Evolutionary conservation across 2,797 vertebrate genomes (phyloP).

Genomic region (Pipistrellus pygmaeus): DNA sequence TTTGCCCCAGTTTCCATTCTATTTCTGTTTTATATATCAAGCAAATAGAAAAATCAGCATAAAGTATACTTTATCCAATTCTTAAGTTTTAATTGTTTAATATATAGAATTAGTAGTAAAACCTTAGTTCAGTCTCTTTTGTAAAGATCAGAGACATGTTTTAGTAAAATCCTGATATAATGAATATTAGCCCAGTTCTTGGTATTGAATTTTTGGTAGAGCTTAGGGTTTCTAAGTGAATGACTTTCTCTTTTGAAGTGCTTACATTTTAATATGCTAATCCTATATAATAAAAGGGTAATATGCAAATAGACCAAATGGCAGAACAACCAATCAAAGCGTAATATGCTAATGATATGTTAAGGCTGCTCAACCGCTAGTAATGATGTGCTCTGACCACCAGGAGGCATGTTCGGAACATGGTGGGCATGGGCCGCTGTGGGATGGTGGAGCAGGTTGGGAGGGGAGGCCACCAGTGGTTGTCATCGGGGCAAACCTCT

Average conservation of each 20-base stretch:
- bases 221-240: constrained; percentile 76
- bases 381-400: no score
- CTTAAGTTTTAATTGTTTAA: constrained; percentile 87
- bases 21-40: constrained; percentile 78
- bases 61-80: constrained; percentile 84
- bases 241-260: constrained; percentile 63
- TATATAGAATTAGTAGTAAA: constrained; percentile 85
- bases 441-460: no score
- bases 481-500: no score
- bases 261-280: constrained; percentile 45
- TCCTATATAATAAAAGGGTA: no score
- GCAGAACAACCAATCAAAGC: no score
- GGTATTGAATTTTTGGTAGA: constrained; percentile 74
- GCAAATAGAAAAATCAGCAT: constrained; percentile 81
- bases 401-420: no score
- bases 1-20: constrained; percentile 79
- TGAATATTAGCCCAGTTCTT: constrained; percentile 80
- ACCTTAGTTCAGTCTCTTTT: constrained; percentile 80
- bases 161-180: constrained; percentile 82
- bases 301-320: no score
- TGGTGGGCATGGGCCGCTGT: no score
- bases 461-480: no score
- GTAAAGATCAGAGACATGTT: constrained; percentile 84
- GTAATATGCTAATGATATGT: no score
- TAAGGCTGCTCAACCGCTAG: no score